phyloP scores from a whole-genome alignment of 2,113 vertebrate genomes.

The Nibea albiflora region DNA sequence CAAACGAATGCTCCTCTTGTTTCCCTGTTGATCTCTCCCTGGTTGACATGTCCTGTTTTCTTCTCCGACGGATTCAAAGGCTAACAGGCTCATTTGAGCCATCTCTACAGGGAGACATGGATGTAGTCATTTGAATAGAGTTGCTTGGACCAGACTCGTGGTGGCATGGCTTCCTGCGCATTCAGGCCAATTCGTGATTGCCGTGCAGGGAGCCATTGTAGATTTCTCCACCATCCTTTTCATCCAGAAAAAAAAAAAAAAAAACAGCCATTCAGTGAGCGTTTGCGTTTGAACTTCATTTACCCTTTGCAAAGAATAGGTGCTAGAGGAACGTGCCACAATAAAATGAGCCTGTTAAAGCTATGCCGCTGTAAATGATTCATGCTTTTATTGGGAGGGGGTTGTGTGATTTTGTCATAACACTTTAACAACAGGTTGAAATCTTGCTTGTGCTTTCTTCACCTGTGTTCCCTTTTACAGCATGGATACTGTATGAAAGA shows the following conservation, averaged over 20 bases:
- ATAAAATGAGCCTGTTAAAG: constrained; percentile 44
- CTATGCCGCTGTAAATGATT: constrained; percentile 43
- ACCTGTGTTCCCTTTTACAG: not conserved
- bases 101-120: constrained; percentile 72
- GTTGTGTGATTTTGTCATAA: constrained; percentile 20
- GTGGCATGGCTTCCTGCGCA: constrained; percentile 78
- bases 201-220: constrained; percentile 69
- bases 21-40: constrained; percentile 80
- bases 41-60: constrained; percentile 83
- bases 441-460: not conserved
- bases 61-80: constrained; percentile 70
- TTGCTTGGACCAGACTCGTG: constrained; percentile 71
- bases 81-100: constrained; percentile 82
- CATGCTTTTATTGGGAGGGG: constrained; percentile 12
- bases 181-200: constrained; percentile 73
- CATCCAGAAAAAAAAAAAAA: constrained; percentile 44
- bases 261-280: constrained; percentile 61
- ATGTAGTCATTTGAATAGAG: constrained; percentile 79
- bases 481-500: constrained; percentile 5
- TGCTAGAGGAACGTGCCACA: constrained; percentile 27
- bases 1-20: constrained; percentile 80
- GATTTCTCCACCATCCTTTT: constrained; percentile 57
- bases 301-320: constrained; percentile 58
- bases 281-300: constrained; percentile 65
- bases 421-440: constrained; percentile 24